A percentile compares a stretch with the other conserved stretches of the same genome.
Evolutionary conservation across 2,113 vertebrate genomes (phyloP).

Genomic region (Indicator indicator): DNA sequence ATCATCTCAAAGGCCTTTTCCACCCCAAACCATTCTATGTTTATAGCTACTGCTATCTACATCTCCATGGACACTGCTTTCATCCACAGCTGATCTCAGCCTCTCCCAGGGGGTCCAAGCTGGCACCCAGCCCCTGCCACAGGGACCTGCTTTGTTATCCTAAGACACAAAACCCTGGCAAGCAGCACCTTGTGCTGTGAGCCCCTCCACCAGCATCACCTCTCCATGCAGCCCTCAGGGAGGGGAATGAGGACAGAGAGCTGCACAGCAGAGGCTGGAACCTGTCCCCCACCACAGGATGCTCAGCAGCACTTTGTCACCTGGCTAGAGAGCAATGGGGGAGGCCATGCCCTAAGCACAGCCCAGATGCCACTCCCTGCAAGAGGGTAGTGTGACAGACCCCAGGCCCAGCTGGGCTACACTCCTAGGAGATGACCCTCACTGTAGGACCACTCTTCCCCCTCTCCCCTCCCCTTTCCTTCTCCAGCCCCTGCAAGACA

Average conservation of each 20-base stretch:
- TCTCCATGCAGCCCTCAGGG: accelerated
- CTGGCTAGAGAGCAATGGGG: accelerated
- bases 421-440: neutral
- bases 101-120: neutral
- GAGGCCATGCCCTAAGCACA: neutral
- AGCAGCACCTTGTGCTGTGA: neutral
- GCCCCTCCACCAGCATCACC: accelerated
- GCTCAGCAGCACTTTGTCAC: neutral
- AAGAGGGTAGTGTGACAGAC: accelerated
- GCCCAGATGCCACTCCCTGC: neutral
- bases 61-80: neutral
- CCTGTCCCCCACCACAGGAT: accelerated
- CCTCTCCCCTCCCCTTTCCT: neutral
- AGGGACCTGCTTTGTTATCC: neutral
- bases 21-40: neutral
- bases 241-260: accelerated
- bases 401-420: neutral
- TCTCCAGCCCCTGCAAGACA: neutral
- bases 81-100: accelerated
- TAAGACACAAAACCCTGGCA: neutral
- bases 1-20: no score
- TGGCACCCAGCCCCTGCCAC: neutral
- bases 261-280: accelerated
- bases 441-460: neutral
- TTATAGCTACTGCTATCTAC: neutral